Conservation (phyloP, 2,113 vertebrate species). For the Microtus montanus region DNA sequence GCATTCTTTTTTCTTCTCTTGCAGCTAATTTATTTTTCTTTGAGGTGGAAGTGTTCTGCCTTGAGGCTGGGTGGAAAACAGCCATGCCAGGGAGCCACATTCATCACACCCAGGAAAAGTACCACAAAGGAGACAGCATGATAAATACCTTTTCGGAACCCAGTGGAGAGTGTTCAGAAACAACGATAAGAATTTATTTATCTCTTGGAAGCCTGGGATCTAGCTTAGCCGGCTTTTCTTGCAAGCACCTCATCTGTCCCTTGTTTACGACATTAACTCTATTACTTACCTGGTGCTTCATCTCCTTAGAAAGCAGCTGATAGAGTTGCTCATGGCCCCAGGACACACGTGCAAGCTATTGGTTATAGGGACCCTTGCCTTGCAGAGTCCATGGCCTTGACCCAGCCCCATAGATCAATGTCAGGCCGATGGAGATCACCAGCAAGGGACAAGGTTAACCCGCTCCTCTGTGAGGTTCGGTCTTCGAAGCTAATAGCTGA, state of each 20-base stretch:
- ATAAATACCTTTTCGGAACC: slow-evolving; percentile 68
- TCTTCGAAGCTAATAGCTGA: slow-evolving; percentile 48
- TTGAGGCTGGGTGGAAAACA: slow-evolving; percentile 54
- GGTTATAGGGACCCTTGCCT: slow-evolving; percentile 69
- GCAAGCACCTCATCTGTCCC: slow-evolving; percentile 40
- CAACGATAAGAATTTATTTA: slow-evolving; percentile 65
- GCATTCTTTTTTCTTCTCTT: slow-evolving; percentile 19
- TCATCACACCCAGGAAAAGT: slow-evolving; percentile 70
- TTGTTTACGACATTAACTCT: slow-evolving; percentile 47
- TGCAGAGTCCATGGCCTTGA: slow-evolving; percentile 58
- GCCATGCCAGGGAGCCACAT: slow-evolving; percentile 67
- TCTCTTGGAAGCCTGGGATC: slow-evolving; percentile 44
- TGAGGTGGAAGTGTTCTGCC: slow-evolving; percentile 67
- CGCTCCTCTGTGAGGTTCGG: not conserved
- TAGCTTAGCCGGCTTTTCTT: slow-evolving; percentile 48
- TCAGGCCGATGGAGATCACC: slow-evolving; percentile 45
- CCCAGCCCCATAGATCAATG: slow-evolving; percentile 71
- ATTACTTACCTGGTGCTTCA: slow-evolving; percentile 54
- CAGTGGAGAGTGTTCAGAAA: slow-evolving; percentile 59
- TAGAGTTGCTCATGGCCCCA: slow-evolving; percentile 60
- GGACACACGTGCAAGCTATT: slow-evolving; percentile 76
- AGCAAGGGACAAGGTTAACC: slow-evolving; percentile 40
- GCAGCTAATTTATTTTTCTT: slow-evolving; percentile 75
- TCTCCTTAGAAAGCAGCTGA: slow-evolving; percentile 56
- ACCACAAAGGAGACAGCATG: slow-evolving; percentile 69